Evolutionary conservation across 2,797 vertebrate species (phyloP).

Genomic region (Lacerta agilis): DNA sequence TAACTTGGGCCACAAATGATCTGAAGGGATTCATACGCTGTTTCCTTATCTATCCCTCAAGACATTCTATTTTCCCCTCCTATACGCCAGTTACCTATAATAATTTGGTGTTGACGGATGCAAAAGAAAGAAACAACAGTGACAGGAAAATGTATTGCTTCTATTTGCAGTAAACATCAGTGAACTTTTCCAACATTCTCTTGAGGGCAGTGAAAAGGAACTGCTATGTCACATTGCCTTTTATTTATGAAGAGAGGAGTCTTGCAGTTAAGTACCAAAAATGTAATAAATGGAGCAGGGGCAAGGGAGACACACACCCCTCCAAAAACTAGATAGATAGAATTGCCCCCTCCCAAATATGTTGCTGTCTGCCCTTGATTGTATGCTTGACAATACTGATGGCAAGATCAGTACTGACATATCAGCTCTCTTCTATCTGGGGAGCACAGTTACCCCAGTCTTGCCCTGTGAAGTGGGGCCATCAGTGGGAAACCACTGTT

Average conservation of each 20-base stretch:
- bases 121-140: constrained; percentile 18
- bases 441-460: neutral
- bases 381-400: neutral
- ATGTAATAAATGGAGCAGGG: neutral
- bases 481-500: neutral
- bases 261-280: neutral
- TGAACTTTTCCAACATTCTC: constrained; percentile 17
- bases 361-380: neutral
- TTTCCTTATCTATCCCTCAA: neutral
- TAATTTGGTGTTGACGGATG: neutral
- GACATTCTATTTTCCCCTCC: neutral
- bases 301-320: neutral
- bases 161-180: constrained; percentile 32
- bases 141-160: constrained; percentile 6
- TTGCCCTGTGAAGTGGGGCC: neutral
- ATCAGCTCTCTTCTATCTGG: neutral
- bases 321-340: neutral
- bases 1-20: neutral
- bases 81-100: constrained; percentile 1
- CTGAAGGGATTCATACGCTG: constrained; percentile 3
- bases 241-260: neutral
- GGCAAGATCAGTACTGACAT: neutral
- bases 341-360: neutral
- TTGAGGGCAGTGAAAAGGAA: constrained; percentile 20
- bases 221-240: neutral